Conservation (phyloP, 1,140 invertebrate genomes). For the Sesamia nonagrioides region DNA sequence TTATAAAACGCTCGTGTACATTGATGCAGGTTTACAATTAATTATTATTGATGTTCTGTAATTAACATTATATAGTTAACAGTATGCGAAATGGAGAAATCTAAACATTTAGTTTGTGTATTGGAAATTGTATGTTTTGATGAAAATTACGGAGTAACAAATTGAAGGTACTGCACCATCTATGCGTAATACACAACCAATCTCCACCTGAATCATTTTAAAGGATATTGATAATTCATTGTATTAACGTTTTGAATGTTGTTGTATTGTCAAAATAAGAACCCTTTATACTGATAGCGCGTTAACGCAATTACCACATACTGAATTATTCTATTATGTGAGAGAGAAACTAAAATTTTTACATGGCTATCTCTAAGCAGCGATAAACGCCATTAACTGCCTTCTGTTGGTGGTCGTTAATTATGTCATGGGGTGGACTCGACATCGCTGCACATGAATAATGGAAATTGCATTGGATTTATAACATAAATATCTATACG, state of each 20-base stretch:
- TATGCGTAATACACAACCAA: too few relatives aligned
- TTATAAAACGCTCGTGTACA: conserved; percentile 14
- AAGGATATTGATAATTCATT: too few relatives aligned
- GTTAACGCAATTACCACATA: too few relatives aligned
- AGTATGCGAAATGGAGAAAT: background rate
- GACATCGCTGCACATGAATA: conserved; percentile 29
- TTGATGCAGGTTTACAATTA: background rate
- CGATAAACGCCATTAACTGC: background rate
- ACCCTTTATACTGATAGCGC: too few relatives aligned
- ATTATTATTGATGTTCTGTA: conserved; percentile 28
- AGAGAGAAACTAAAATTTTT: background rate
- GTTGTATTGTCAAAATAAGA: too few relatives aligned
- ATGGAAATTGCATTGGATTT: conserved; percentile 31
- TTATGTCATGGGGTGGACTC: conserved; percentile 27
- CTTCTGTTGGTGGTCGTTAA: conserved; percentile 32
- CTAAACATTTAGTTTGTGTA: conserved; percentile 3
- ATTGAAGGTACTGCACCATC: too few relatives aligned
- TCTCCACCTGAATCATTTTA: too few relatives aligned
- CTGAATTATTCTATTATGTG: too few relatives aligned
- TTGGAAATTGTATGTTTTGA: background rate
- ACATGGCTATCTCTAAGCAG: too few relatives aligned
- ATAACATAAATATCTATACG: conserved; percentile 5
- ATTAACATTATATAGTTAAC: background rate
- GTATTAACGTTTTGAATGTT: too few relatives aligned
- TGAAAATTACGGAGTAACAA: too few relatives aligned